Percentiles rank a stretch among this genome's conserved stretches.
Evolutionary conservation across 2,797 vertebrate genomes (phyloP).

Genomic region (Peromyscus eremicus): DNA sequence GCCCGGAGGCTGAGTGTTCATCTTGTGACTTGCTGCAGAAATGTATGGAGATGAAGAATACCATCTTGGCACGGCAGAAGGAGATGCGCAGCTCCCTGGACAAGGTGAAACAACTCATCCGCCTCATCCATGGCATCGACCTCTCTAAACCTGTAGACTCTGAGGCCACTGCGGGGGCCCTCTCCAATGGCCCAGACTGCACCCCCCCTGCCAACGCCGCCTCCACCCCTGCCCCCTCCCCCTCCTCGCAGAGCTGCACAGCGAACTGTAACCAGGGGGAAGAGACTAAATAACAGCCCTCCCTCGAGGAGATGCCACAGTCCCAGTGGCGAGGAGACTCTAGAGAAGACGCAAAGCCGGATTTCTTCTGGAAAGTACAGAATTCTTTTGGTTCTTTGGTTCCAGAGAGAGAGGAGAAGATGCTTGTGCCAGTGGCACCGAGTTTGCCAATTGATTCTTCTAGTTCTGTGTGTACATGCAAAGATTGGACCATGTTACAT

Average conservation of each 20-base stretch:
- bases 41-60: slow-evolving; percentile 99
- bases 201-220: slow-evolving; percentile 90
- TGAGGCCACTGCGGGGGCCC: slow-evolving; percentile 88
- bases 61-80: slow-evolving; percentile 97
- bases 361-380: slow-evolving; percentile 91
- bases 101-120: slow-evolving; percentile 97
- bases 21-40: slow-evolving; percentile 90
- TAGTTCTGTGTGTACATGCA: slow-evolving; percentile 95
- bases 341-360: slow-evolving; percentile 88
- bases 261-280: slow-evolving; percentile 95
- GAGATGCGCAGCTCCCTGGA: slow-evolving; percentile 99
- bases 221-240: slow-evolving; percentile 89
- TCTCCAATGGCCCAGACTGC: slow-evolving; percentile 91
- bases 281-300: slow-evolving; percentile 92
- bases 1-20: slow-evolving; percentile 2
- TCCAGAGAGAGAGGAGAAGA: slow-evolving; percentile 92
- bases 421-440: slow-evolving; percentile 96
- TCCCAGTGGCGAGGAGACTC: slow-evolving; percentile 88
- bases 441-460: slow-evolving; percentile 99
- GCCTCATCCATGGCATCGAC: slow-evolving; percentile 98
- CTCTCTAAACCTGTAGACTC: slow-evolving; percentile 94
- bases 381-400: slow-evolving; percentile 91
- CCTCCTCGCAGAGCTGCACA: slow-evolving; percentile 91
- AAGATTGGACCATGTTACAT: slow-evolving; percentile 98
- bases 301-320: slow-evolving; percentile 89